A percentile compares a stretch with the other conserved stretches of the same genome.
These are phyloP conservation scores for Coelopa frigida DNA, from an alignment of 1,140 invertebrate species.

Conservation along the genomic window DNA sequence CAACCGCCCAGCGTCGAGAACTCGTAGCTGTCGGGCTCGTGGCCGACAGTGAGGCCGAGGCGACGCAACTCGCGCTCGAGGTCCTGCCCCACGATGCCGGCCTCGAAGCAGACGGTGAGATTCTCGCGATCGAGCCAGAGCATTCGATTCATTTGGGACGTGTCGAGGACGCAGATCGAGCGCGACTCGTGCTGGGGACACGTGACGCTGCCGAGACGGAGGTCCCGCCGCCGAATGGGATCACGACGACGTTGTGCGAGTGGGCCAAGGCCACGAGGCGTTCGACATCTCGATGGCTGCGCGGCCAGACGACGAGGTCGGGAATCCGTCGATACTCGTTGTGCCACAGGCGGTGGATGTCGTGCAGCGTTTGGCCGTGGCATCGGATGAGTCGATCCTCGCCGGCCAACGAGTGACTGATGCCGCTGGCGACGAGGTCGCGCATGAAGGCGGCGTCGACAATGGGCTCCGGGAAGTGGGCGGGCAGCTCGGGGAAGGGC, in stretches of 20 bases:
- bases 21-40: slow-evolving; percentile 97
- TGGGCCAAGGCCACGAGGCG: slow-evolving; percentile 72
- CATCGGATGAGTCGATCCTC: slow-evolving; percentile 80
- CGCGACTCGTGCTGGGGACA: slow-evolving; percentile 76
- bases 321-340: slow-evolving; percentile 77
- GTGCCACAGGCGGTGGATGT: slow-evolving; percentile 71
- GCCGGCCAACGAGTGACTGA: slow-evolving; percentile 69
- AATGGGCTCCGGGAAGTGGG: slow-evolving; percentile 52
- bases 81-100: slow-evolving; percentile 93
- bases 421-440: slow-evolving; percentile 52
- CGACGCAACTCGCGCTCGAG: slow-evolving; percentile 68
- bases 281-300: slow-evolving; percentile 73
- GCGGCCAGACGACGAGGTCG: slow-evolving; percentile 90
- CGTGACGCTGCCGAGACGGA: slow-evolving; percentile 87
- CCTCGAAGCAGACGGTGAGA: slow-evolving; percentile 72
- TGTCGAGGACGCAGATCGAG: slow-evolving; percentile 87
- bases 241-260: slow-evolving; percentile 71
- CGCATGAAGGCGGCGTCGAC: slow-evolving; percentile 54
- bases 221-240: slow-evolving; percentile 95
- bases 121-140: slow-evolving; percentile 93
- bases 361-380: slow-evolving; percentile 93
- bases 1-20: slow-evolving; percentile 97
- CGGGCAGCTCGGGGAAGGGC: slow-evolving; percentile 46
- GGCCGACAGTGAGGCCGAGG: slow-evolving; percentile 72
- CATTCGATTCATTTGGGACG: slow-evolving; percentile 91